Conservation (phyloP, 2,888 invertebrate species). For the Callosobruchus maculatus region DNA sequence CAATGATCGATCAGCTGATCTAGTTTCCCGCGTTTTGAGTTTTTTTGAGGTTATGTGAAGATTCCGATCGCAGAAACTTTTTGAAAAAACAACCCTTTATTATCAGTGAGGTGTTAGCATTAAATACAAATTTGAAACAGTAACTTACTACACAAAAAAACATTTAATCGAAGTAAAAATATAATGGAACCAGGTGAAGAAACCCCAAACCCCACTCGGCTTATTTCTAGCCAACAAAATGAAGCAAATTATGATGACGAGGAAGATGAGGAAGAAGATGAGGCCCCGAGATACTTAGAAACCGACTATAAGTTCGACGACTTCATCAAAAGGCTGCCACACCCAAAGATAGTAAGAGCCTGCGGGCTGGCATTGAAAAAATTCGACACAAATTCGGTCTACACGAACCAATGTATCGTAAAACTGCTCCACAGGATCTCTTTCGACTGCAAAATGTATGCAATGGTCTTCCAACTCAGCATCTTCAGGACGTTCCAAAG, state of each 20-base stretch:
- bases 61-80: no score
- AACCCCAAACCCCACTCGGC: not conserved
- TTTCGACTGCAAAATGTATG: conserved; percentile 79
- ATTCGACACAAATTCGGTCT: conserved; percentile 72
- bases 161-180: no score
- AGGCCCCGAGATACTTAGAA: conserved; percentile 15
- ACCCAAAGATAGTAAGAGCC: conserved; percentile 75
- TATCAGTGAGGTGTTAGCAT: no score
- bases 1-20: not conserved
- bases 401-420: conserved; percentile 80
- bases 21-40: not conserved
- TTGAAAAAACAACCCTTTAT: not conserved
- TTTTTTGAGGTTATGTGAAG: not conserved
- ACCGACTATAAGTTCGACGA: conserved; percentile 24
- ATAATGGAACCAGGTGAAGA: not conserved
- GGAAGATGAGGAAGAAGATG: conserved; percentile 24
- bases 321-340: conserved; percentile 60
- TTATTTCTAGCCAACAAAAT: not conserved
- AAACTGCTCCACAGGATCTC: conserved; percentile 92
- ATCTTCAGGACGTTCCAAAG: conserved; percentile 82
- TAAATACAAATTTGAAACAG: not conserved
- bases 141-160: no score
- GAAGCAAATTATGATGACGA: conserved; percentile 16
- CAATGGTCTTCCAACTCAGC: conserved; percentile 84
- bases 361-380: conserved; percentile 69